Evolutionary conservation across 1,140 invertebrate species (phyloP), one percentile per base, ranked within the genome.

Genomic region (Zaprionus kolodkinae): DNA sequence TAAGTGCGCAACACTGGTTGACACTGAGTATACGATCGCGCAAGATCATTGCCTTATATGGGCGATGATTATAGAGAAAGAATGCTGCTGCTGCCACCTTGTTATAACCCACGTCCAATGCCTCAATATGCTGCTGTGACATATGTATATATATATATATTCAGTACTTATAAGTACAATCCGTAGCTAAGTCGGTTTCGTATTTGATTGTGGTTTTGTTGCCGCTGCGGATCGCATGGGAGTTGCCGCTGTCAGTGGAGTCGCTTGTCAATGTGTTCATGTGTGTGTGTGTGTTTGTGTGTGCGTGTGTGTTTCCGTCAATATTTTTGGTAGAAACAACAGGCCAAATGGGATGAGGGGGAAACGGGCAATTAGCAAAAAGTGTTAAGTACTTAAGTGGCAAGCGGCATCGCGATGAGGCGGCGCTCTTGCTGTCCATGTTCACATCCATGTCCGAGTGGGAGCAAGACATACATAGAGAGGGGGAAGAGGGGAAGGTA

Each of bases 331-430:
- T 82, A 73, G 55, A 71, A 63, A 64, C 48, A 63, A 63, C 60
- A 66, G 72, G 69, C 86, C 86, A 45, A 89, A 68, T 61, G 81
- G 78, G 75, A 85, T 21, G 21, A 89, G 85, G 6, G 76, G 76
- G 72, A 85, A 89, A 71, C 64, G 81, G 78, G 72, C 85, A 89
- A 89, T 89, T 89, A 89, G 85, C 81, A 76, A 89, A 89, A 81
- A 90, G 85, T 89, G 85, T 89, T 89, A 89, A 89, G 85, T 89
- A 89, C 85, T 89, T 89, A 90, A 89, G 85, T 85, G 86, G 86
- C 86, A 73, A 75, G 72, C 48, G 78, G 66, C 48, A 45, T 56
- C 43, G 62, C 52, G 68, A n/a, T 17, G 62, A 66, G 69, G 74
- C 64, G 80, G 80, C 70, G 76, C 50, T 79, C 72, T 76, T 74